Base-by-base conservation (phyloP, 1,140 invertebrate genomes). In the Glossosoma conforme region DNA sequence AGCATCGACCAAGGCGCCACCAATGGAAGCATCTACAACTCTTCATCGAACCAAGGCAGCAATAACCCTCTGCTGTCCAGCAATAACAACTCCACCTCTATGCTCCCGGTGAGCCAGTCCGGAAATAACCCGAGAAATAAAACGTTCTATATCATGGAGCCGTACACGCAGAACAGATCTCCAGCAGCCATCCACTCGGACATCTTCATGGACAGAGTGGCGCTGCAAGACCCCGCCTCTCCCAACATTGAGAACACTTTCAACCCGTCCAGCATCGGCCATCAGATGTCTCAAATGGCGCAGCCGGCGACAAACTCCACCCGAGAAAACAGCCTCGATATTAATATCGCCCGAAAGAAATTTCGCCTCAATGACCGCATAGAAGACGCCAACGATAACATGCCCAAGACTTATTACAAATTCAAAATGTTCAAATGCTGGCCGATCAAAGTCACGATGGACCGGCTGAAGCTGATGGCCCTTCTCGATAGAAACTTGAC, bases 401-500 rank as follows among this genome's bases (percentile, higher is more conserved):
- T 74, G 55, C 82, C 82, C 1, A 87, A 86, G 60, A 86, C 87
- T 60, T 94, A 89, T 70, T 94, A 94, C 67, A 91, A 91, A 61
- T 87, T 91, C 62, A 83, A 84, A 64, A 67, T 91, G 14, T 80
- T 86, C 3, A 85, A 83, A 51, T 84, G 83, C 63, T 65, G 75
- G 50, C 56, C 77, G 62, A 43, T 89, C 1, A 89, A 88, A 74
- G 76, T 97, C 2, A 83, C 85, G 20, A 92, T 98, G 77, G 94
- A 98, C 72, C 79, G 96, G 36, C 74, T 98, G 33, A 86, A 92
- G 52, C 71, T 99, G 9, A 76, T 97, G 63, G 93, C 95, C 0
- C 70, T 98, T 0, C 81, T 99, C 46, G 97, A 99, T 71, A 80
- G 91, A 35, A 98, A 97, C 69, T 67, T 91, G 14, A 91, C 89